Conservation (phyloP, 2,888 invertebrate genomes). For the Drosophila suboccidentalis region DNA sequence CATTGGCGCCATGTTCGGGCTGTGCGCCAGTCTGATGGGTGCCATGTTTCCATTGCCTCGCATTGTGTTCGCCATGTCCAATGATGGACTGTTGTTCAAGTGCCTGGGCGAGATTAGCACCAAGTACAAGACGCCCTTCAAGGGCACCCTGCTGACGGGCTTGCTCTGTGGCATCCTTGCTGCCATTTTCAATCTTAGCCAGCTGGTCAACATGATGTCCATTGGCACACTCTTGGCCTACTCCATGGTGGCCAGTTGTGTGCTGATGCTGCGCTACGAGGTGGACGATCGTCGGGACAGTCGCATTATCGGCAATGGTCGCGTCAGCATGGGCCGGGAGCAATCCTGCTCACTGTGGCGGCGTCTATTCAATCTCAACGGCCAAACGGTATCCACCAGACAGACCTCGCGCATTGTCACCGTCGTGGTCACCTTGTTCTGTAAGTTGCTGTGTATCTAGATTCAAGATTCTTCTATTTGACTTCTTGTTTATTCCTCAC, state of each 20-base stretch:
- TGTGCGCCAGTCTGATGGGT: constrained; percentile 94
- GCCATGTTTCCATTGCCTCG: constrained; percentile 95
- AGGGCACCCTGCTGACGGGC: constrained; percentile 92
- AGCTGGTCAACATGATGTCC: constrained; percentile 92
- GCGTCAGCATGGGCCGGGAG: constrained; percentile 49
- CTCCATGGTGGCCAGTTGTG: constrained; percentile 91
- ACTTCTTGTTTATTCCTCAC: constrained; percentile 15
- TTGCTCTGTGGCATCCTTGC: constrained; percentile 91
- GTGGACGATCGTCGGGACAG: constrained; percentile 77
- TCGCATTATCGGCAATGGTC: constrained; percentile 63
- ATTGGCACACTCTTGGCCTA: constrained; percentile 91
- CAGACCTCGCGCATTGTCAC: constrained; percentile 86
- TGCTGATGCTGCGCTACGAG: constrained; percentile 89
- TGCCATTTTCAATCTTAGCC: constrained; percentile 89
- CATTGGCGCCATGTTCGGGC: constrained; percentile 93
- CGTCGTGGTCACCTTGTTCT: constrained; percentile 84
- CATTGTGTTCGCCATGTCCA: constrained; percentile 95
- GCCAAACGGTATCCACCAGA: constrained; percentile 85
- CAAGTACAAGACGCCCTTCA: constrained; percentile 91
- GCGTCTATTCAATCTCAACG: constrained; percentile 85
- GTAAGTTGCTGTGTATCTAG: constrained; percentile 73
- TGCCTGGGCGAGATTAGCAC: constrained; percentile 91
- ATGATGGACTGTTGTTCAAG: constrained; percentile 93
- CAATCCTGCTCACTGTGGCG: constrained; percentile 67
- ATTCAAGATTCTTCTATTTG: neutral